Conservation (phyloP, 2,113 vertebrate species). For the Nannospalax galili region DNA sequence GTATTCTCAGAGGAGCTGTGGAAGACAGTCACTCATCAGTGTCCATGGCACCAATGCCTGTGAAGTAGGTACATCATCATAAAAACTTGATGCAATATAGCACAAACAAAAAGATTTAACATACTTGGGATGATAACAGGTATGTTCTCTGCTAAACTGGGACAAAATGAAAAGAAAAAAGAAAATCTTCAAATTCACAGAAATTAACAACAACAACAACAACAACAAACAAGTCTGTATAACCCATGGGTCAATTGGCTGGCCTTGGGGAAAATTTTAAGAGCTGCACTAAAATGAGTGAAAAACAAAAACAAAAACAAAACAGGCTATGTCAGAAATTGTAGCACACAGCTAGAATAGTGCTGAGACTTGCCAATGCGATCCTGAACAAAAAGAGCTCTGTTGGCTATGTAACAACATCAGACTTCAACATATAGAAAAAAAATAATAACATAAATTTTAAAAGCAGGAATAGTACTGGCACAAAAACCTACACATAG, state of each 20-base stretch:
- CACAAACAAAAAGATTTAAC: not conserved
- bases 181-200: not conserved
- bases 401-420: not conserved
- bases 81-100: not conserved
- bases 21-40: not conserved
- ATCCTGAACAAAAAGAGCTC: not conserved
- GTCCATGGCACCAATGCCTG: not conserved
- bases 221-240: not conserved
- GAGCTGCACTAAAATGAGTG: not conserved
- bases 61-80: not conserved
- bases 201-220: too few species aligned
- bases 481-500: not conserved
- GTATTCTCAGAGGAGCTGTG: not conserved
- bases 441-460: not conserved
- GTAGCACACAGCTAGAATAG: not conserved
- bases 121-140: not conserved
- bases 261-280: not conserved
- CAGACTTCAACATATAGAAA: not conserved
- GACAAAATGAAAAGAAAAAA: not conserved
- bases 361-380: not conserved
- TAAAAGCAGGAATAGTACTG: not conserved
- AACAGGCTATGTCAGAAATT: not conserved
- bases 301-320: too few species aligned
- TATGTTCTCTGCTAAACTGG: not conserved
- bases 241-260: not conserved